Evolutionary conservation across 2,797 vertebrate species (phyloP), one percentile per base, ranked within the genome.

Genomic region (Lateolabrax maculatus): DNA sequence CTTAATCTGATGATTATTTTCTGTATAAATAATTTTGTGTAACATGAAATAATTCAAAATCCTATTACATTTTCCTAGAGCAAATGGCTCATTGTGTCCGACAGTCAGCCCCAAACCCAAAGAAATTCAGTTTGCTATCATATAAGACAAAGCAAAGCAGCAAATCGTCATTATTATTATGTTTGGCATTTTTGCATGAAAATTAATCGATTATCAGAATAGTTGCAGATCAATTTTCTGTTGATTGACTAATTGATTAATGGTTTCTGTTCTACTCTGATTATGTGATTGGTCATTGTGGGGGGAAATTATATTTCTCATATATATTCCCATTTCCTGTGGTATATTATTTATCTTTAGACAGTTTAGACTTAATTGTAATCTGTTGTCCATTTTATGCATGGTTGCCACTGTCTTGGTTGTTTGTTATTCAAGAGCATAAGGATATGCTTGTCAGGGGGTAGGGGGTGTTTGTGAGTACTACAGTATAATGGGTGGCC

Each of bases 401-500:
- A 34, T n/a, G 6, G 6, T 56, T 0, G 18, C 19, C 21, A 19
- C 31, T 34, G 31, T 34, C 37, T 62, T 73, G 11, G 36, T 52
- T 53, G 10, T 4, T 70, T 62, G 21, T 75, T 82, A 51, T 71
- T 58, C 7, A 66, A 69, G 55, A 75, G 34, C 41, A 36, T 19
- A 6, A 4, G 19, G 23, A 36, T 21, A 23, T 66, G 58, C 37
- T 37, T 62, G 27, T 57, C 23, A 36, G 25, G 29, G 15, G 12
- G 18, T 16, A 41, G 29, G 15, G 9, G 19, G 16, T 71, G 63
- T 66, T 62, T 77, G 23, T 46, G 48, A 49, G 77, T 11, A 13
- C 53, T n/a, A 8, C 25, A 66, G 25, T 62, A 49, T 86, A 77
- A 84, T 57, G 44, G 27, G 56, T 72, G 52, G 69, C 31, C 9